Base-by-base conservation (phyloP, 2,888 invertebrate genomes). In the Mythimna albipuncta region DNA sequence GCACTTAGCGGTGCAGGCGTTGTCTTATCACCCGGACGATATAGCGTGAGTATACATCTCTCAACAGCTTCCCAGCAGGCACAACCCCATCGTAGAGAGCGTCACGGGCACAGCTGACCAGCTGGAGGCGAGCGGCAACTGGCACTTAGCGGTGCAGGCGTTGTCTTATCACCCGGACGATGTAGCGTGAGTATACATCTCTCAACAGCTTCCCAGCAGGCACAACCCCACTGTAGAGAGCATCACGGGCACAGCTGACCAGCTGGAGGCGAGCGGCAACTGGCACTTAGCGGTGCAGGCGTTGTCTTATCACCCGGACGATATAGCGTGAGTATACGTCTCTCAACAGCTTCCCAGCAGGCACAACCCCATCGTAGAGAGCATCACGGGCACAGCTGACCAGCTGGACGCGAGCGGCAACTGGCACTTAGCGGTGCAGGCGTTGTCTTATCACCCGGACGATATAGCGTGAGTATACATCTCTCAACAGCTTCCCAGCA, bases 231-330 rank as follows among this genome's bases (percentile, higher is more conserved):
- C 87, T 0, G 58, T 69, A 0, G 89, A 72, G 26, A 89, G 90
- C 55, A 85, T 92, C 2, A 66, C 97, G 0, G 98, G 98, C 73
- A 98, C 98, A 86, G 98, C 99, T 0, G 97, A 97, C 0, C 99
- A 99, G 93, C 93, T 99, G 70, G 99, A 99, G 93, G 97, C 98
- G 44, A 93, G 97, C 69, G 98, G 98, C 0, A 94, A 98, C 41
- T 99, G 99, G 98, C 98, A 99, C 58, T 98, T 98, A 97, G 98
- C 99, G 0, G 97, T 98, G 41, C 99, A 98, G 91, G 98, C 98
- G 0, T 94, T 98, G 38, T 91, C 97, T 1, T 98, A 98, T 90
- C 96, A 98, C 21, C 96, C 97, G 16, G 95, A 98, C 72, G 92
- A 93, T 3, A 21, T 2, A 0, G 89, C 89, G 96, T 96, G 71